Conservation (phyloP, 2,888 invertebrate genomes). For the Meghimatium bilineatum region DNA sequence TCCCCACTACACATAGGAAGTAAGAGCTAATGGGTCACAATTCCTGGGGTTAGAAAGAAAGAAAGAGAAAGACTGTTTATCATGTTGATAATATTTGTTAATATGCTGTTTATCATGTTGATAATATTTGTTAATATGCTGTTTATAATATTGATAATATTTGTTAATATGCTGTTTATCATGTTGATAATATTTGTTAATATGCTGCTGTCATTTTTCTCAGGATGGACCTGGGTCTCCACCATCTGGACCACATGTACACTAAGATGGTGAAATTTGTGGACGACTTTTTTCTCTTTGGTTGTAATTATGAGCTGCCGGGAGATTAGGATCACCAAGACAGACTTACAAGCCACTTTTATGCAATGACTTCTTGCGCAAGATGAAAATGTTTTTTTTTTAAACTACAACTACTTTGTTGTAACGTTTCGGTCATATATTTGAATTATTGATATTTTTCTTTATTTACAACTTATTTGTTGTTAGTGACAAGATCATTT, state of each 20-base stretch:
- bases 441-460: neutral
- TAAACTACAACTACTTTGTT: neutral
- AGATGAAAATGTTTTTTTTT: neutral
- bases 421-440: neutral
- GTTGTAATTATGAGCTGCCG: neutral
- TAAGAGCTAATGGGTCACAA: no score
- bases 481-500: neutral
- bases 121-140: no score
- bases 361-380: neutral
- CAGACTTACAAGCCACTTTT: neutral
- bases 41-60: no score
- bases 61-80: no score
- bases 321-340: neutral
- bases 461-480: neutral
- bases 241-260: slow-evolving; percentile 36
- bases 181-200: neutral
- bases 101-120: no score
- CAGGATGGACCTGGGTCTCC: slow-evolving; percentile 34
- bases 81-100: no score
- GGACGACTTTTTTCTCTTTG: neutral
- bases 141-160: no score
- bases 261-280: neutral
- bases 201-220: neutral
- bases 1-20: no score
- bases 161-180: neutral